A percentile compares a stretch with the other conserved stretches of the same genome.
These are phyloP conservation scores for Drosophila atripex DNA, from an alignment of 2,888 invertebrate genomes.

Conservation along the genomic window DNA sequence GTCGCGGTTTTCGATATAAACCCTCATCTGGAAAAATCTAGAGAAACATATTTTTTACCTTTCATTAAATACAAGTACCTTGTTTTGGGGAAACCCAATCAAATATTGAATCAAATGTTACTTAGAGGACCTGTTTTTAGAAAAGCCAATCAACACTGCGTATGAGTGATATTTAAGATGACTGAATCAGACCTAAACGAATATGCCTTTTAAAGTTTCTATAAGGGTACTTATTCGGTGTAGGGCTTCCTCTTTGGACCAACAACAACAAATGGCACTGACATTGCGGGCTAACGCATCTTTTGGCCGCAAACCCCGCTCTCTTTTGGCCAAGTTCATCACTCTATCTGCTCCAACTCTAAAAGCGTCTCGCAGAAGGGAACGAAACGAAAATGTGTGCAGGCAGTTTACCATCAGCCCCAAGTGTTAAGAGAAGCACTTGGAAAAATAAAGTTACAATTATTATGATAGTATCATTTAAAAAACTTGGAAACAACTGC, in stretches of 20 bases:
- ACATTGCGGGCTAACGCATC: slow-evolving; percentile 59
- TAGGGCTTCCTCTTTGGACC: slow-evolving; percentile 47
- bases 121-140: background rate
- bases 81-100: too few relatives aligned
- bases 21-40: too few relatives aligned
- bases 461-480: too few relatives aligned
- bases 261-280: slow-evolving; percentile 64
- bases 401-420: slow-evolving; percentile 15
- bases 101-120: background rate
- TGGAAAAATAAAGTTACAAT: background rate
- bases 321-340: slow-evolving; percentile 20
- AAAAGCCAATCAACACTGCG: background rate
- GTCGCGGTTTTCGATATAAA: background rate
- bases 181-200: background rate
- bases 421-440: slow-evolving; percentile 1
- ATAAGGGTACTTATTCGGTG: slow-evolving; percentile 19
- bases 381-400: slow-evolving; percentile 6
- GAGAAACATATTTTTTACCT: too few relatives aligned
- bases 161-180: slow-evolving; percentile 3
- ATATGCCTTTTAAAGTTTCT: slow-evolving; percentile 3
- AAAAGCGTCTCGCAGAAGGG: slow-evolving; percentile 14
- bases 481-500: too few relatives aligned
- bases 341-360: slow-evolving; percentile 14
- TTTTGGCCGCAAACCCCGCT: slow-evolving; percentile 32
- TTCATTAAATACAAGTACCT: too few relatives aligned